Evolutionary conservation across 2,888 invertebrate genomes (phyloP), one percentile per base, ranked within the genome.

Genomic region (Deilephila porcellus): DNA sequence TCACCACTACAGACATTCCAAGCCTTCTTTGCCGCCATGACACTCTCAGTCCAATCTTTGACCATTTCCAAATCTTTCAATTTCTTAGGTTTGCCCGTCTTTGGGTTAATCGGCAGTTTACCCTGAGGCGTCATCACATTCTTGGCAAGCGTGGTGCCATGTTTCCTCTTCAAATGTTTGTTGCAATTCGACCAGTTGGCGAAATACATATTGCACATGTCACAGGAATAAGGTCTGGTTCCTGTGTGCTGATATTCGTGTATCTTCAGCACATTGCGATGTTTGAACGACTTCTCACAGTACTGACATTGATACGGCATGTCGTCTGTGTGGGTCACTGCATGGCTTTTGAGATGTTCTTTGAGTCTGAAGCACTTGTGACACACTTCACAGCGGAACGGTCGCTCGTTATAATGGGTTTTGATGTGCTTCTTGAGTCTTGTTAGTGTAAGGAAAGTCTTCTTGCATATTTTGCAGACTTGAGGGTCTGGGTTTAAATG

Each of bases 201-300:
- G 19, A 73, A 67, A 37, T 32, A 32, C 56, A 64, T 64, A 25
- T 56, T 32, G 11, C 72, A 72, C 14, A 72, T 17, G 29, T 56
- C 64, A 64, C 72, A 72, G 29, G 52, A 8, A n/a, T n/a, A 64
- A 4, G 72, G 72, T 59, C 67, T 64, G 34, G 37, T 14, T 3
- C 67, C 67, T 3, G 73, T 73, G 14, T 73, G 73, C 45, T 67
- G 73, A n/a, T 34, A 62, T 7, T 56, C 34, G 19, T 73, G 73
- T 3, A 37, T 34, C 3, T 37, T 59, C n/a, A 73, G 52, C 17
- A 62, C 67, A 52, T 63, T 96, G 85, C 96, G 96, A 85, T 96
- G 96, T 52, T 96, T 91, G 82, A 96, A 97, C 74, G 94, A 91
- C 88, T 96, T 96, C 11, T 95, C 95, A 80, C 97, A 97, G 84